Conservation (phyloP, 35 echinoderm and acorn worm species). For the Strongylocentrotus purpuratus region DNA sequence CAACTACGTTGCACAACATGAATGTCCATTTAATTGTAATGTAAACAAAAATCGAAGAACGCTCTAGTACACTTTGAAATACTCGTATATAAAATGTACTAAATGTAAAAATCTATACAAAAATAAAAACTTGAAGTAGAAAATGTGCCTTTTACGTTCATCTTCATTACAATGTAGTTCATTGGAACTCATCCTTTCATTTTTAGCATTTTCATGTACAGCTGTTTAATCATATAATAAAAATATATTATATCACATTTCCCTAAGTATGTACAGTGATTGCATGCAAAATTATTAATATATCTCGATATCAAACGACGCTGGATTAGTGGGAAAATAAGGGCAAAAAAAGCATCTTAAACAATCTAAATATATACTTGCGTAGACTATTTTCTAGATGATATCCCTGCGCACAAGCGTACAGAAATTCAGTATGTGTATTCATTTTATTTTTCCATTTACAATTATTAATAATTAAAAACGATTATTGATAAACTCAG, state of each 20-base stretch:
- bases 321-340: too few relatives aligned
- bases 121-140: conserved; percentile 50
- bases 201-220: not conserved
- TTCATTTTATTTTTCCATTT: too few relatives aligned
- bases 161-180: not conserved
- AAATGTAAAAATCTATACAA: conserved; percentile 53
- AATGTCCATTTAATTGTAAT: not conserved
- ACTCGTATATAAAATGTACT: conserved; percentile 52
- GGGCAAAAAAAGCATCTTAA: too few relatives aligned
- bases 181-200: not conserved
- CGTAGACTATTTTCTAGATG: too few relatives aligned
- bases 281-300: not conserved
- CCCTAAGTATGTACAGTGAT: not conserved
- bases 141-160: not conserved
- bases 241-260: conserved; percentile 20
- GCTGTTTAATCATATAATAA: not conserved
- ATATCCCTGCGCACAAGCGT: too few relatives aligned
- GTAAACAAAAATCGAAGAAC: not conserved
- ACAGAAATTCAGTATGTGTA: too few relatives aligned
- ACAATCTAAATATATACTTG: too few relatives aligned
- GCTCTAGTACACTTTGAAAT: not conserved
- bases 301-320: not conserved
- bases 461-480: too few relatives aligned
- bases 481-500: too few relatives aligned
- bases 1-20: not conserved